These are phyloP conservation scores for Microctenopoma lineatum DNA, from an alignment of 2,797 vertebrate species.

Conservation along the genomic window DNA sequence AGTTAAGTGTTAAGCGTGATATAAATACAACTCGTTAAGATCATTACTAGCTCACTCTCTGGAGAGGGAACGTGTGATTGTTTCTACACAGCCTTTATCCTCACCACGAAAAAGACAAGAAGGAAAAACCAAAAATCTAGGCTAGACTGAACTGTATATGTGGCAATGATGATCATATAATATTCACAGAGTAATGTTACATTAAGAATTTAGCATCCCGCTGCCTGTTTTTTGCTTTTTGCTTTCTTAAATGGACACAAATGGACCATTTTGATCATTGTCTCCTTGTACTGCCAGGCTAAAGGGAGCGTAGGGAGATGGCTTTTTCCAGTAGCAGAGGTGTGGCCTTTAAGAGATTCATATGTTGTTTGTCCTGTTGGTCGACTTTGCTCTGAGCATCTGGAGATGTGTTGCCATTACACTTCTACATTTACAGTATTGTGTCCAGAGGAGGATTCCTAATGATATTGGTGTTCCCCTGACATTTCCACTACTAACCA, in stretches of 20 bases:
- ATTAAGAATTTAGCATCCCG: neutral
- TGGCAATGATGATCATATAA: constrained; percentile 1
- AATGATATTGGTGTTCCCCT: neutral
- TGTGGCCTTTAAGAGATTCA: too few species aligned
- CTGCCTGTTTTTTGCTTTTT: neutral
- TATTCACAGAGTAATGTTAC: neutral
- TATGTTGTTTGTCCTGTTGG: neutral
- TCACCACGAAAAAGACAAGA: neutral
- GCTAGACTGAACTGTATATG: neutral
- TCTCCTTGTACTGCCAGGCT: neutral
- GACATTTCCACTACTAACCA: neutral
- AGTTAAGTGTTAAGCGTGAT: constrained; percentile 60
- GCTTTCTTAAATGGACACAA: neutral
- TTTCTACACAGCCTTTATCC: constrained; percentile 24
- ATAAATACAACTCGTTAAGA: constrained; percentile 72
- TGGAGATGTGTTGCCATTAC: neutral
- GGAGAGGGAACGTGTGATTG: constrained; percentile 22
- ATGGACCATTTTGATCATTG: neutral
- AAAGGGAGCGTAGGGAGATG: neutral
- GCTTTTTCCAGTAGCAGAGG: too few species aligned
- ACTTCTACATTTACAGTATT: neutral
- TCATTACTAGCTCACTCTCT: constrained; percentile 56
- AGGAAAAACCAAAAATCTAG: neutral
- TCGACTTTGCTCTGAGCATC: neutral
- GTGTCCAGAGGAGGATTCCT: neutral